These are phyloP conservation scores for Timandra comae DNA, from an alignment of 2,888 invertebrate genomes.

Conservation along the genomic window DNA sequence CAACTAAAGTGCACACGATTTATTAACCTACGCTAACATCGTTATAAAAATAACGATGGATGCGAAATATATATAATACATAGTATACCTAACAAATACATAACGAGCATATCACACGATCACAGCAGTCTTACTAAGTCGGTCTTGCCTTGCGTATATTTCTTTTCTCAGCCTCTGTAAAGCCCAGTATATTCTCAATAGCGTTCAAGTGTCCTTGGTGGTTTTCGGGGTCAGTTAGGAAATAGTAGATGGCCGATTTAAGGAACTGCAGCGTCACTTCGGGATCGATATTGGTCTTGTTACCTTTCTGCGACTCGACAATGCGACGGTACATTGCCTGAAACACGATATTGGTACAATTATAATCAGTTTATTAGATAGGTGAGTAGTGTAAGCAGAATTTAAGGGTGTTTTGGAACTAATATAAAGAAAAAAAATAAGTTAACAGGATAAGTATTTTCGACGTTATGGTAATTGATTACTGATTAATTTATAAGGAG, in stretches of 20 bases:
- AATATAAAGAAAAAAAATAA: no score
- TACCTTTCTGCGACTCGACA: constrained; percentile 84
- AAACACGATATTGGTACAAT: not conserved
- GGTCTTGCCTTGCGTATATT: constrained; percentile 85
- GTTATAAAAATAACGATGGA: constrained; percentile 35
- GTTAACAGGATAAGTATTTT: no score
- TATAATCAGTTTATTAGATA: no score
- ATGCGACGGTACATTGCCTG: constrained; percentile 92
- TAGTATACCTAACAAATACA: constrained; percentile 34
- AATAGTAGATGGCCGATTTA: constrained; percentile 95
- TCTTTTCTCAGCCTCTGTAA: constrained; percentile 86
- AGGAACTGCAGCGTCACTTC: constrained; percentile 94
- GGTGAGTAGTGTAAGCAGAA: no score
- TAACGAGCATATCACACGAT: constrained; percentile 58
- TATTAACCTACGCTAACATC: constrained; percentile 14
- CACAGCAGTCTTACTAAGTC: constrained; percentile 59
- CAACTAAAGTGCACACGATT: constrained; percentile 24
- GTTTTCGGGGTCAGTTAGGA: constrained; percentile 92
- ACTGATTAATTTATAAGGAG: no score
- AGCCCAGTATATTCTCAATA: constrained; percentile 93
- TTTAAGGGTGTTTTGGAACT: no score
- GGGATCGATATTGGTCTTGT: constrained; percentile 87
- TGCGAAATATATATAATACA: constrained; percentile 39
- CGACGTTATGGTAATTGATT: no score
- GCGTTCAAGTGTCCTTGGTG: constrained; percentile 91